A percentile compares a stretch with the other conserved stretches of the same genome.
Conservation (phyloP, 2,888 invertebrate species). For the Omphaloscelis lunosa region DNA sequence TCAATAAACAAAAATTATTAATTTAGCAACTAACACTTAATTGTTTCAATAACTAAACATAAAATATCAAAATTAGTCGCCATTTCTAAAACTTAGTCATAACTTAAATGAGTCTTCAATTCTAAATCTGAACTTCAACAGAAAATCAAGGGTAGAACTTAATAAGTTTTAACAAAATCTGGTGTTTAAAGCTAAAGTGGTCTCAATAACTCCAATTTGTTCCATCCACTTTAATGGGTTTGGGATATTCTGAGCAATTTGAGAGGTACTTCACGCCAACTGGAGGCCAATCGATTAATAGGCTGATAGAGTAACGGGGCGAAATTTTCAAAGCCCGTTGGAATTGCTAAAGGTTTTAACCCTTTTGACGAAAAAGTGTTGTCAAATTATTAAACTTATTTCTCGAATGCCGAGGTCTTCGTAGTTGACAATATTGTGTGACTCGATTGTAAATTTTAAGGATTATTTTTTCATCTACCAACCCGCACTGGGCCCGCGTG, state of each 20-base stretch:
- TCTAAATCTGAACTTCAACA: slow-evolving; percentile 19
- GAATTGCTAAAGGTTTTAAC: background rate
- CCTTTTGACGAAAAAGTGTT: background rate
- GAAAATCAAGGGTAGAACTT: slow-evolving; percentile 32
- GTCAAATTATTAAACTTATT: no score
- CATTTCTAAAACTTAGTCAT: background rate
- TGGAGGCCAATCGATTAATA: slow-evolving; percentile 40
- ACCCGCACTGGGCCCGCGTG: no score
- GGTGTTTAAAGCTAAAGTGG: slow-evolving; percentile 17
- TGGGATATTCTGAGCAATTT: slow-evolving; percentile 46
- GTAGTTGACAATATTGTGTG: no score
- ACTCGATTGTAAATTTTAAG: no score
- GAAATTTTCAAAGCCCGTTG: background rate
- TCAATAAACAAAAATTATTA: background rate
- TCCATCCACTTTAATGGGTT: slow-evolving; percentile 44
- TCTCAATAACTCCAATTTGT: slow-evolving; percentile 48
- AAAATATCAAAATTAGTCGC: background rate
- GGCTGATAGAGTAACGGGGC: background rate
- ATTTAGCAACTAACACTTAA: background rate
- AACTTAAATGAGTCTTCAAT: slow-evolving; percentile 8
- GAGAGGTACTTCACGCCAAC: slow-evolving; percentile 50
- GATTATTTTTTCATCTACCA: no score
- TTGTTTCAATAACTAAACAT: background rate
- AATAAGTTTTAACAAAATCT: slow-evolving; percentile 46
- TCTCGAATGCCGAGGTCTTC: no score